These are phyloP conservation scores for Drosophila lacteicornis DNA, from an alignment of 1,140 invertebrate genomes.

Conservation along the genomic window DNA sequence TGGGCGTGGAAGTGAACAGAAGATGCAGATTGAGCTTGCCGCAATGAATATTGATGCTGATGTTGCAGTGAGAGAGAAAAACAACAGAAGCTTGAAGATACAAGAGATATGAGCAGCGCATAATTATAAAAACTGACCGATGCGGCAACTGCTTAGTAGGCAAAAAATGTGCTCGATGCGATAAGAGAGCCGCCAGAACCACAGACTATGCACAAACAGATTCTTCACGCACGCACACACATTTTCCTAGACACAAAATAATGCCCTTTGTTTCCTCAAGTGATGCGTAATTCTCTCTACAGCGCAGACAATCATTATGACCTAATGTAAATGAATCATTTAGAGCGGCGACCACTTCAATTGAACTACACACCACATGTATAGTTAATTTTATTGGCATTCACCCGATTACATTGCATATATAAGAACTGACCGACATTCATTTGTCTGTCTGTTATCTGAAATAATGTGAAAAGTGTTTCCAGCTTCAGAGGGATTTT, in stretches of 20 bases:
- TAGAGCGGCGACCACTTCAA: constrained; percentile 9
- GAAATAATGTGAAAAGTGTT: constrained; percentile 1
- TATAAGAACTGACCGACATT: constrained; percentile 14
- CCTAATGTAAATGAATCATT: constrained; percentile 36
- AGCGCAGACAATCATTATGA: constrained; percentile 17
- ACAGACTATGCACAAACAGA: constrained; percentile 6
- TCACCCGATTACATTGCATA: constrained; percentile 18
- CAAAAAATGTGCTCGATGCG: constrained; percentile 27
- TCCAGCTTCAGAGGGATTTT: background rate
- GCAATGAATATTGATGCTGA: constrained; percentile 50
- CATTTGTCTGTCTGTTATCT: constrained; percentile 4
- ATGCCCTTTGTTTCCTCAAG: constrained; percentile 14
- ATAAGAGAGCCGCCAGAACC: constrained; percentile 11
- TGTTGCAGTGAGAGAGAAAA: constrained; percentile 28
- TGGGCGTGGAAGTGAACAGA: constrained; percentile 17
- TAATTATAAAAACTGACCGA: constrained; percentile 40
- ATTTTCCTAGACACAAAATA: background rate
- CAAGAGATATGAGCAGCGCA: constrained; percentile 27
- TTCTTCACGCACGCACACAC: constrained; percentile 11
- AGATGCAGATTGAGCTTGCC: constrained; percentile 31
- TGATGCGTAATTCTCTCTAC: constrained; percentile 23
- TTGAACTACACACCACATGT: constrained; percentile 15
- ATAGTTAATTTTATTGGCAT: constrained; percentile 31
- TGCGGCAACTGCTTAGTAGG: constrained; percentile 32
- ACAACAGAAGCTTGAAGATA: constrained; percentile 24